phyloP scores from a whole-genome alignment of 92 coral and sea anemone species.

The Epizoanthus stellaris region DNA sequence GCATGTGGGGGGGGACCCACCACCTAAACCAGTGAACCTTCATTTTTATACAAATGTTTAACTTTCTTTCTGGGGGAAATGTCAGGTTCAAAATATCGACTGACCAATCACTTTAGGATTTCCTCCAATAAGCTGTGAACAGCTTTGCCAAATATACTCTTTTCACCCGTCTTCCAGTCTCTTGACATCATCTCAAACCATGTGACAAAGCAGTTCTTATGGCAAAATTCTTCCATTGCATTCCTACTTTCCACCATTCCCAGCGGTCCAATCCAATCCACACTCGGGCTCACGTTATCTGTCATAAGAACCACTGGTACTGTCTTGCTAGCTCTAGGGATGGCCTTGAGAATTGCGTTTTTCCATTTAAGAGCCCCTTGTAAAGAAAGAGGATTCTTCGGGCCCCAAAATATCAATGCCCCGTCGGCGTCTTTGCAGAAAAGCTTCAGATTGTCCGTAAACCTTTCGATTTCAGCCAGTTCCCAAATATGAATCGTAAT shows the following conservation, averaged over 20 bases:
- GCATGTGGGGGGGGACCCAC: too few relatives aligned
- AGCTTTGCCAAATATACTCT: conserved; percentile 76
- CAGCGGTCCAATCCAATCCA: conserved; percentile 68
- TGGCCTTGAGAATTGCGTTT: conserved; percentile 41
- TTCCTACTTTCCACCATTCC: conserved; percentile 56
- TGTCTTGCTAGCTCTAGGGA: conserved; percentile 9
- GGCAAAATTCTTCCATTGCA: conserved; percentile 72
- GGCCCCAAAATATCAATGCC: conserved; percentile 81
- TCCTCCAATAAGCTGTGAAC: conserved; percentile 54
- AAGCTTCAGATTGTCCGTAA: conserved; percentile 1
- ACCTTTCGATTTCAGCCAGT: conserved; percentile 67
- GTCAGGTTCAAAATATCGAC: too few relatives aligned
- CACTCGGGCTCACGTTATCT: conserved; percentile 60
- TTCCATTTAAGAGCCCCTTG: conserved; percentile 67
- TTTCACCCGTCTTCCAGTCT: conserved; percentile 69
- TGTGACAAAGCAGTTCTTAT: conserved; percentile 57
- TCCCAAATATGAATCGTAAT: conserved; percentile 73
- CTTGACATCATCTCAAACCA: conserved; percentile 78
- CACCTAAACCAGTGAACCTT: too few relatives aligned
- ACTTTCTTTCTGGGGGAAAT: too few relatives aligned
- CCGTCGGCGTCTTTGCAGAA: conserved; percentile 60
- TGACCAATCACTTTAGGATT: conserved; percentile 17
- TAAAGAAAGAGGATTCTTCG: conserved; percentile 58
- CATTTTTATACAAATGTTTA: too few relatives aligned
- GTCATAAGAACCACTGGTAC: conserved; percentile 71